Evolutionary conservation across 1,140 invertebrate genomes (phyloP).

Genomic region (Lepidotrigona ventralis): DNA sequence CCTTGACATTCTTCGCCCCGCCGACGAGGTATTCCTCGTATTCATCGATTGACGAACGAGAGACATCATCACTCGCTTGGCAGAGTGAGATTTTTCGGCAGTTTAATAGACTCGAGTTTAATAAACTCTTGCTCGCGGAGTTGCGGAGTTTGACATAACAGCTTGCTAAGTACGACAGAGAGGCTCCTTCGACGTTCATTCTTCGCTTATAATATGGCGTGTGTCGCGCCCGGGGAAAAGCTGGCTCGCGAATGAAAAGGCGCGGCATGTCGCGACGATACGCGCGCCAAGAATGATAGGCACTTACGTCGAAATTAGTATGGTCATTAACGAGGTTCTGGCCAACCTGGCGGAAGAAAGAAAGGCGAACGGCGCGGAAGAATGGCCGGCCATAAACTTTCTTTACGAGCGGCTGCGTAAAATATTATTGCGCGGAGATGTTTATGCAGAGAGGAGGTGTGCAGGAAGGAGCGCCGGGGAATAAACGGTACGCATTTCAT

Average conservation of each 20-base stretch:
- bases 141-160: background rate
- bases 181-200: background rate
- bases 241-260: background rate
- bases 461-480: background rate
- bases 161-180: background rate
- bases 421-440: constrained; percentile 40
- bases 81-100: background rate
- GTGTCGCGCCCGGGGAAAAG: background rate
- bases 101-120: background rate
- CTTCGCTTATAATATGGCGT: background rate
- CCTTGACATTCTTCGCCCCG: background rate
- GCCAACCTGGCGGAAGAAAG: background rate
- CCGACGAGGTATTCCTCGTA: no score
- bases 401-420: constrained; percentile 35
- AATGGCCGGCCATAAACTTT: constrained; percentile 18
- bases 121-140: no score
- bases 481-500: constrained; percentile 29
- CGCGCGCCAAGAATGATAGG: constrained; percentile 20
- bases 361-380: constrained; percentile 7
- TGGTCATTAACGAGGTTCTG: constrained; percentile 34
- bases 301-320: constrained; percentile 41
- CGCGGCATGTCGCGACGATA: background rate
- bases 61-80: background rate
- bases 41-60: background rate
- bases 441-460: constrained; percentile 27